Conservation (phyloP, 2,797 vertebrate species). For the Heteromormyrus szaboi region DNA sequence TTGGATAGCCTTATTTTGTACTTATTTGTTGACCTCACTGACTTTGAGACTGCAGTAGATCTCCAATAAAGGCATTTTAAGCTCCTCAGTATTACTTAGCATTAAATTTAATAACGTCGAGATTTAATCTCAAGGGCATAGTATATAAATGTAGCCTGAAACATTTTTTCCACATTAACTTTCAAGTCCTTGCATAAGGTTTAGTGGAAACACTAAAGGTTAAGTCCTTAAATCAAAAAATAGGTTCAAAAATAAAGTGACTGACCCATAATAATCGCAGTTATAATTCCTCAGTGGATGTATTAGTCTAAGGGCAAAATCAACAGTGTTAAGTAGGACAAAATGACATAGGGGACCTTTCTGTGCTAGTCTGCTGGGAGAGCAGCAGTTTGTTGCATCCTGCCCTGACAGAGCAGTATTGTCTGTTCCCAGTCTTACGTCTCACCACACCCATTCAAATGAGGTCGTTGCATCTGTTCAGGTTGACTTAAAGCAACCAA, state of each 20-base stretch:
- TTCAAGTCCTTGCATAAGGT: not conserved
- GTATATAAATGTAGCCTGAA: not conserved
- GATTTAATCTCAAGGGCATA: not conserved
- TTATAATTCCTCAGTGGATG: not conserved
- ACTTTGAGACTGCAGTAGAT: not conserved
- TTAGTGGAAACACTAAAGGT: not conserved
- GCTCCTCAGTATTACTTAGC: not conserved
- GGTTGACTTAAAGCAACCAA: not conserved
- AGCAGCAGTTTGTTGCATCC: not conserved
- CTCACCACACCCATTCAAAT: not conserved
- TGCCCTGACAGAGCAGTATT: not conserved
- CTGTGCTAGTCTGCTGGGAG: not conserved
- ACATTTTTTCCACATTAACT: not conserved
- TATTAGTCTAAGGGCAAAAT: not conserved
- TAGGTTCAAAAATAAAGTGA: not conserved
- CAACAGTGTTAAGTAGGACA: not conserved
- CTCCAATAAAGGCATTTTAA: not conserved
- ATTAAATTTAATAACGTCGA: not conserved
- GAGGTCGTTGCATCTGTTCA: not conserved
- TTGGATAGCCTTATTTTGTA: not conserved
- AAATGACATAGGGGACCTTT: not conserved
- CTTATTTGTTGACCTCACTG: not conserved
- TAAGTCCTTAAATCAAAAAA: not conserved
- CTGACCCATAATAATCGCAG: not conserved
- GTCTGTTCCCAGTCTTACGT: not conserved